Percentiles rank a stretch among this genome's conserved stretches.
These are phyloP conservation scores for Bombus breviceps DNA, from an alignment of 1,140 invertebrate species.

Conservation along the genomic window DNA sequence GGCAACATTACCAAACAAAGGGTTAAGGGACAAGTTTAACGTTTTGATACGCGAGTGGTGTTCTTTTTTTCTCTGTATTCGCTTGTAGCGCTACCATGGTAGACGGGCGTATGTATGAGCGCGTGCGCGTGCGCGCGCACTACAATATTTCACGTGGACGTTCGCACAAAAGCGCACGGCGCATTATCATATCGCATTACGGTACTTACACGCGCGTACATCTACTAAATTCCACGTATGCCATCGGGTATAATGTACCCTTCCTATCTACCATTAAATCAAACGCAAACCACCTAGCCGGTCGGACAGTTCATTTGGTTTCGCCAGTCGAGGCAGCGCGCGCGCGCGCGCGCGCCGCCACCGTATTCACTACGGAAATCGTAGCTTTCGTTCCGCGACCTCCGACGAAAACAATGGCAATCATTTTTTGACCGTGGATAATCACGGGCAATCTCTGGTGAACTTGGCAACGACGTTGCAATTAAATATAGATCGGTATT, in stretches of 20 bases:
- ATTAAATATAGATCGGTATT: not conserved
- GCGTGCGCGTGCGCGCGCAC: not conserved
- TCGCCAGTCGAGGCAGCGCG: not conserved
- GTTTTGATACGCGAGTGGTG: conserved; percentile 12
- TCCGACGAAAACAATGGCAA: not conserved
- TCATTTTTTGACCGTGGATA: not conserved
- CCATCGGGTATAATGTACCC: conserved; percentile 47
- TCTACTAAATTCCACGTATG: conserved; percentile 52
- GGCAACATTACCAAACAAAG: conserved; percentile 12
- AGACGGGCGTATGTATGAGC: not conserved
- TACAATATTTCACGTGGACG: conserved; percentile 48
- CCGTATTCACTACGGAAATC: not conserved
- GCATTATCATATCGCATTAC: conserved; percentile 57
- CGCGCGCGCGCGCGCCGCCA: no score
- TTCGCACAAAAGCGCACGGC: conserved; percentile 46
- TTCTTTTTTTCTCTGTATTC: not conserved
- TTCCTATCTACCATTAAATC: conserved; percentile 54
- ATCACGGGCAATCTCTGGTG: no score
- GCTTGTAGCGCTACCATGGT: no score
- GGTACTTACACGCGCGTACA: conserved; percentile 54
- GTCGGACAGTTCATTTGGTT: conserved; percentile 28
- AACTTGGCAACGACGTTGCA: not conserved
- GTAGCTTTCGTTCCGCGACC: not conserved
- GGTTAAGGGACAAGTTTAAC: conserved; percentile 31
- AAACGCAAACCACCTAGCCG: conserved; percentile 41